Percentiles rank a stretch among this genome's conserved stretches.
Conservation (phyloP, 2,888 invertebrate species). For the Automeris io region DNA sequence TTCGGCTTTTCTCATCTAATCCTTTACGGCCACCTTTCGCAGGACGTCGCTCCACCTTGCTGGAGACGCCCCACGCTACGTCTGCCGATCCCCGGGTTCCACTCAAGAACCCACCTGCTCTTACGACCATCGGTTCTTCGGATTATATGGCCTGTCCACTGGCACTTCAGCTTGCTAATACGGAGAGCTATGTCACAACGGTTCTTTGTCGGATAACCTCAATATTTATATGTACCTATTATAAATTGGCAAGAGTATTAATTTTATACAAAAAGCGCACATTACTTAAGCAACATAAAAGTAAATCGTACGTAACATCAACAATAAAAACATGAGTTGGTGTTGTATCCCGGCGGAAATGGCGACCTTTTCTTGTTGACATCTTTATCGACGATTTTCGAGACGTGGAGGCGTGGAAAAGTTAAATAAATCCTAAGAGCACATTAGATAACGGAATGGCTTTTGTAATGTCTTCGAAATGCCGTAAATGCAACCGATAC, state of each 20-base stretch:
- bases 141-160: too few relatives aligned
- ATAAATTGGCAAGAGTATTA: conserved; percentile 2
- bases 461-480: conserved; percentile 74
- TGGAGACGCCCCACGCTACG: too few relatives aligned
- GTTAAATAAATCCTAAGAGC: conserved; percentile 72
- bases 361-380: conserved; percentile 67
- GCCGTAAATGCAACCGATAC: conserved; percentile 73
- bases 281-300: conserved; percentile 11
- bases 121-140: too few relatives aligned
- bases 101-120: too few relatives aligned
- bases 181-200: too few relatives aligned
- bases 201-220: too few relatives aligned
- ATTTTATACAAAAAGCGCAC: conserved; percentile 3
- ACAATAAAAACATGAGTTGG: conserved; percentile 33
- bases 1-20: too few relatives aligned
- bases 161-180: too few relatives aligned
- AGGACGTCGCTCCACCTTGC: too few relatives aligned
- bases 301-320: conserved; percentile 24
- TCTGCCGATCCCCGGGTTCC: too few relatives aligned
- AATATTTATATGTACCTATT: conserved; percentile 5
- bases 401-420: conserved; percentile 70
- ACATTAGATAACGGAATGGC: conserved; percentile 75
- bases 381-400: conserved; percentile 68
- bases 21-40: too few relatives aligned
- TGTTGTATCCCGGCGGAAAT: conserved; percentile 36